phyloP scores from a whole-genome alignment of 2,797 vertebrate species.

The Decapterus maruadsi region DNA sequence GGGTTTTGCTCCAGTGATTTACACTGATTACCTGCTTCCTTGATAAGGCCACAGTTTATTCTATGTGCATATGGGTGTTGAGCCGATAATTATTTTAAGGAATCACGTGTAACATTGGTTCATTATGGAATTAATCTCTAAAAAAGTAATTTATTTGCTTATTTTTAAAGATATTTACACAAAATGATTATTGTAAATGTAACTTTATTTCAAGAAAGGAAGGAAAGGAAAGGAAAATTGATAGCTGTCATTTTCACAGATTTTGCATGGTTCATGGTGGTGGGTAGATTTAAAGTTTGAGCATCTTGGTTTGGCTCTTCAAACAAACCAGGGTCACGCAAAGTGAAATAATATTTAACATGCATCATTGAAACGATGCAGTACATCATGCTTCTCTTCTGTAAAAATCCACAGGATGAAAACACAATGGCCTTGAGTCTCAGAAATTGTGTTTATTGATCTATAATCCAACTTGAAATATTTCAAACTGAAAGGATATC shows the following conservation, averaged over 20 bases:
- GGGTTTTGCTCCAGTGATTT: constrained; percentile 50
- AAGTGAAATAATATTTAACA: constrained; percentile 1
- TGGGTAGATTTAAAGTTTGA: constrained; percentile 62
- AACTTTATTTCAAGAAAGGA: too few relatives aligned
- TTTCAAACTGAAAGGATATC: neutral
- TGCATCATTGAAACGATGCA: neutral
- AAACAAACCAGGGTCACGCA: neutral
- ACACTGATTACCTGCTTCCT: constrained; percentile 46
- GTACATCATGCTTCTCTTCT: neutral
- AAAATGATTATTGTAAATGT: too few relatives aligned
- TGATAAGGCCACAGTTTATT: constrained; percentile 36
- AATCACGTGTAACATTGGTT: neutral
- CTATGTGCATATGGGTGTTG: constrained; percentile 13
- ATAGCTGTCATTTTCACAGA: neutral
- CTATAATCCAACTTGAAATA: neutral
- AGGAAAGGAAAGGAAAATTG: neutral
- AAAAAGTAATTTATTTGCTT: neutral
- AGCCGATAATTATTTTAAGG: neutral
- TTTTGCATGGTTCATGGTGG: constrained; percentile 45
- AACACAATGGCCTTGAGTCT: neutral
- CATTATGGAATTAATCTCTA: constrained; percentile 15
- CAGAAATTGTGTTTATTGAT: neutral
- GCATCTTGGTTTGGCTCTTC: neutral
- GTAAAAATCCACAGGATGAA: neutral
- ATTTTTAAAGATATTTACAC: too few relatives aligned